Base-by-base conservation (phyloP, 1,140 invertebrate genomes). In the Panonychus citri region DNA sequence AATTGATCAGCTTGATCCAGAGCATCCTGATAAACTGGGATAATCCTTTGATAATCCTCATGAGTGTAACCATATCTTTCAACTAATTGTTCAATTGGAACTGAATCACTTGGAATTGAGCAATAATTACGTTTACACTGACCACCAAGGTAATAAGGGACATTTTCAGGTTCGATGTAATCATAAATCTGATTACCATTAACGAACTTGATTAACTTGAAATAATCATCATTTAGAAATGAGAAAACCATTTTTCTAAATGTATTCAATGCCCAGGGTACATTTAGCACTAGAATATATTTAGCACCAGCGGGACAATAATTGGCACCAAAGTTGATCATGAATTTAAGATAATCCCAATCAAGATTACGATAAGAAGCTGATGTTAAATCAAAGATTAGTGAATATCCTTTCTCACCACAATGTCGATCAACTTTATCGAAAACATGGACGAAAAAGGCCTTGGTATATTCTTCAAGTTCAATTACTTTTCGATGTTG, bases 91-190 rank as follows among this genome's bases (percentile, higher is more conserved):
- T 48, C 26, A 3, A 61, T 19, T 25, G 46, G 40, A 21, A 17
- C 26, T 17, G 48, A 43, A 24, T 54, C 54, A 28, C 30, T 53
- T 15, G 60, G 57, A 24, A 56, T 58, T 25, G 15, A 13, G 27
- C 54, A 43, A 52, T 61, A 61, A 39, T 59, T 53, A 19, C 53
- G 55, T 25, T 51, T 48, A 53, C 54, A 52, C 17, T 39, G 27
- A 21, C 61, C 61, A 21, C 59, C 61, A 40, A 63, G 48, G 54
- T 55, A 62, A n/a, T 63, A 19, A n/a, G 57, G 62, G 7, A 62
- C 34, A n/a, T 50, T 54, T 54, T 61, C 55, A n/a, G 8, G 7
- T 19, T 57, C 61, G 39, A 63, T 62, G 28, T 51, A 55, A n/a
- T 59, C 46, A 24, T 26, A 43, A 15, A 62, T 53, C 24, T 56